Conservation (phyloP, 2,888 invertebrate species). For the Ligdia adustata region DNA sequence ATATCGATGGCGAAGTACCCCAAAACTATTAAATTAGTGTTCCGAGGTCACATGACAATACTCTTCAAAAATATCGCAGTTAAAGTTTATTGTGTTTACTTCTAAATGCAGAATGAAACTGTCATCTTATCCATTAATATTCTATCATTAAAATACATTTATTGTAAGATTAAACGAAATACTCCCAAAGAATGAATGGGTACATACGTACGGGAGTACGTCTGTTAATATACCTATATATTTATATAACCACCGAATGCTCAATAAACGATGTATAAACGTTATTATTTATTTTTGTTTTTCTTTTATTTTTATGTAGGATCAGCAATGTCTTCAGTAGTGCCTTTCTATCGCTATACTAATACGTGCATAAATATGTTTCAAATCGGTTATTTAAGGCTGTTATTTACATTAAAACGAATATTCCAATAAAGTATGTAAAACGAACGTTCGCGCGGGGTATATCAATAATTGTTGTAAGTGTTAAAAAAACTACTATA, state of each 20-base stretch:
- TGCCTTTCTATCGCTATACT: constrained; percentile 54
- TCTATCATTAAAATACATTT: background rate
- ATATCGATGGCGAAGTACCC: too few species aligned
- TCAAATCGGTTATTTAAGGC: constrained; percentile 37
- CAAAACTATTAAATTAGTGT: too few species aligned
- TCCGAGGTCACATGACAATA: too few species aligned
- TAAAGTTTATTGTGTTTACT: too few species aligned
- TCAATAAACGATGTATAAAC: constrained; percentile 45
- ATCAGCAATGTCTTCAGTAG: constrained; percentile 54
- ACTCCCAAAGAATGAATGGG: constrained; percentile 34
- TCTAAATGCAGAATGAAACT: too few species aligned
- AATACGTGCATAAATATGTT: constrained; percentile 32
- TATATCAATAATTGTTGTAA: constrained; percentile 41
- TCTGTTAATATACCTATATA: constrained; percentile 14
- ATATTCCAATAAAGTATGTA: constrained; percentile 29
- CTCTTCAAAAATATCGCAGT: too few species aligned
- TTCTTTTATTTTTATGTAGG: constrained; percentile 14
- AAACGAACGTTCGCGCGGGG: constrained; percentile 27
- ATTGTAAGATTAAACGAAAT: constrained; percentile 6
- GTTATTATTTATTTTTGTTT: constrained; percentile 36
- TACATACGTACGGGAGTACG: constrained; percentile 16
- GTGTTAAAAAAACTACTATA: constrained; percentile 50
- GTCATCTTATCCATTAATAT: too few species aligned
- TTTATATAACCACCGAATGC: constrained; percentile 49
- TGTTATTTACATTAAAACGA: constrained; percentile 35